Base-by-base conservation (phyloP, 2,113 vertebrate genomes). In the Heterotilapia buettikoferi region DNA sequence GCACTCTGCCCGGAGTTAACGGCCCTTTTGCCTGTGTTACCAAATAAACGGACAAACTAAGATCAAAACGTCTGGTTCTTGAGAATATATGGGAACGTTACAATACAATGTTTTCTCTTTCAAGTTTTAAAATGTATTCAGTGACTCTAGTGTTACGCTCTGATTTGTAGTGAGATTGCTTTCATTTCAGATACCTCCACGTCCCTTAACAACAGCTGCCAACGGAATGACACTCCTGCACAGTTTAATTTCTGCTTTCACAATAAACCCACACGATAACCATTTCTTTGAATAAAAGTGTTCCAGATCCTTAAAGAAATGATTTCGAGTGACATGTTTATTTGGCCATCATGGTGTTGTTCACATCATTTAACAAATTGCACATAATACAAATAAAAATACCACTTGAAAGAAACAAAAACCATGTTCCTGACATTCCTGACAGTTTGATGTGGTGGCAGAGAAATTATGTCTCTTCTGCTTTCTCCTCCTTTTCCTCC, bases 391-490 rank as follows among this genome's bases (percentile, higher is more conserved):
- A 45, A 52, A 68, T 4, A 56, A 12, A 84, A 47, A 31, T n/a
- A 71, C 40, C 13, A 47, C 5, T 38, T 68, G 19, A 59, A 76
- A 61, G n/a, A 38, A 31, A 80, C 73, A 79, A 47, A 76, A 24
- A 40, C 9, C 10, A 16, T 31, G 24, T 53, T 43, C 0, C n/a
- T 71, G 82, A 31, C 57, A 4, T 2, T 63, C 12, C 57, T 71
- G 84, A 73, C 85, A 40, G 56, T 53, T 59, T 83, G 47, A 79
- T 43, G 54, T 36, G 73, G 33, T 78, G 38, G 66, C n/a, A 66
- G n/a, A 38, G 53, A 78, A 83, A 71, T 45, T 2, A 71, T 47
- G 52, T 84, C 24, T 84, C 6, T 18, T 63, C 36, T 79, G 80
- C 29, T 33, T 24, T 7, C 68, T 66, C 31, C 59, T 71, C 12